phyloP scores from a whole-genome alignment of 2,113 vertebrate genomes.

The Saimiri boliviensis region DNA sequence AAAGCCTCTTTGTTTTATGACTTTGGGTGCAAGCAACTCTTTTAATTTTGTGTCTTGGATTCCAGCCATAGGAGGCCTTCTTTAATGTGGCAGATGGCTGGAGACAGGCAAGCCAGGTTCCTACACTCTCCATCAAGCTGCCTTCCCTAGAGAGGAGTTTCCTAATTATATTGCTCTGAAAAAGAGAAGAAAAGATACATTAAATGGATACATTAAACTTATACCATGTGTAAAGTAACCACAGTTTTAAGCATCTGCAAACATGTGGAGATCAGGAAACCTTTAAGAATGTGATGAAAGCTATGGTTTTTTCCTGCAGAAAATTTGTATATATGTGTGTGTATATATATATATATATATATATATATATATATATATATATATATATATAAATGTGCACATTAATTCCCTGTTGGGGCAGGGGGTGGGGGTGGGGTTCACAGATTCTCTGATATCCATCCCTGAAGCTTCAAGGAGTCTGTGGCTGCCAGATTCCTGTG shows the following conservation, averaged over 20 bases:
- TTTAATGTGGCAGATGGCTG: slow-evolving; percentile 79
- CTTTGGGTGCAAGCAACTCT: slow-evolving; percentile 71
- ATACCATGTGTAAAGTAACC: neutral
- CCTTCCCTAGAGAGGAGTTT: slow-evolving; percentile 62
- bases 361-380: neutral
- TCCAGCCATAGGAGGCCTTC: slow-evolving; percentile 69
- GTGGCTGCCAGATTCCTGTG: neutral
- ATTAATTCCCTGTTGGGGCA: neutral
- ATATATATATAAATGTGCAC: neutral
- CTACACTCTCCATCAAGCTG: slow-evolving; percentile 47
- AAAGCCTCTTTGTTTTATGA: slow-evolving; percentile 79
- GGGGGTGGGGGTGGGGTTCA: neutral
- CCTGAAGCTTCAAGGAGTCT: neutral
- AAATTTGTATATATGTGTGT: neutral
- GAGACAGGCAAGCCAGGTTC: slow-evolving; percentile 59
- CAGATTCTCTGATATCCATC: neutral
- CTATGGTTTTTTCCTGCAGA: neutral
- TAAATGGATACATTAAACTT: slow-evolving; percentile 46
- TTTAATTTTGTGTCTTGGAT: slow-evolving; percentile 80
- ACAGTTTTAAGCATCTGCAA: slow-evolving; percentile 40
- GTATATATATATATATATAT: neutral
- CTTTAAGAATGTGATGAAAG: slow-evolving; percentile 42
- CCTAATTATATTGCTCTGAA: slow-evolving; percentile 48
- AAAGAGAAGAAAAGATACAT: slow-evolving; percentile 40
- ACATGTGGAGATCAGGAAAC: neutral